A percentile compares a stretch with the other conserved stretches of the same genome.
Evolutionary conservation across 2,797 vertebrate species (phyloP).

Genomic region (Vespertilio murinus): DNA sequence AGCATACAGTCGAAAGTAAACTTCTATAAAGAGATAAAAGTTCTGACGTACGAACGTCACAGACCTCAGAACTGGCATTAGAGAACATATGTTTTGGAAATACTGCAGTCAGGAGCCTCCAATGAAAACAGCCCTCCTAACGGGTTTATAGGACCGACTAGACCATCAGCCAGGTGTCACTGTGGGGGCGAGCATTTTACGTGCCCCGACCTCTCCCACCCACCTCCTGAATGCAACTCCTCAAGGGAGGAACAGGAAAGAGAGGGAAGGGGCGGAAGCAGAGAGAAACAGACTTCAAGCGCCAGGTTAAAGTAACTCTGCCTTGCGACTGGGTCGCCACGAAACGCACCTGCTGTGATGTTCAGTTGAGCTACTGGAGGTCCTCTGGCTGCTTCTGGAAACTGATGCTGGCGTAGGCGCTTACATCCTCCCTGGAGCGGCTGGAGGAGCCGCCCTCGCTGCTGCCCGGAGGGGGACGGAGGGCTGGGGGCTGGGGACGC

Average conservation of each 20-base stretch:
- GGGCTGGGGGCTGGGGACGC: slow-evolving; percentile 51
- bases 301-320: neutral
- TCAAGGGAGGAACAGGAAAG: neutral
- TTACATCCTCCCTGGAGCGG: slow-evolving; percentile 86
- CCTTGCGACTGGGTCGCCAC: slow-evolving; percentile 31
- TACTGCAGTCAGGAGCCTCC: neutral
- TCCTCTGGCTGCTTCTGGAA: slow-evolving; percentile 89
- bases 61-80: neutral
- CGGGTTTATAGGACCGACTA: neutral
- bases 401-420: slow-evolving; percentile 91
- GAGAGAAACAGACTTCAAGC: neutral
- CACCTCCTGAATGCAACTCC: neutral
- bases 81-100: neutral
- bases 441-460: slow-evolving; percentile 73
- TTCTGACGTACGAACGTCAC: neutral
- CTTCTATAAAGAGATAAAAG: neutral
- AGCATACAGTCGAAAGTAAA: slow-evolving; percentile 40
- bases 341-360: slow-evolving; percentile 87
- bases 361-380: slow-evolving; percentile 81
- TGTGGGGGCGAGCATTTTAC: neutral
- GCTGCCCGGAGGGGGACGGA: slow-evolving; percentile 79
- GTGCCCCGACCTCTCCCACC: neutral
- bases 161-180: neutral
- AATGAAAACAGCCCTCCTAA: neutral
- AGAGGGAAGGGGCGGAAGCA: neutral